Base-by-base conservation (phyloP, 2,888 invertebrate genomes). In the Lycophotia porphyrea region DNA sequence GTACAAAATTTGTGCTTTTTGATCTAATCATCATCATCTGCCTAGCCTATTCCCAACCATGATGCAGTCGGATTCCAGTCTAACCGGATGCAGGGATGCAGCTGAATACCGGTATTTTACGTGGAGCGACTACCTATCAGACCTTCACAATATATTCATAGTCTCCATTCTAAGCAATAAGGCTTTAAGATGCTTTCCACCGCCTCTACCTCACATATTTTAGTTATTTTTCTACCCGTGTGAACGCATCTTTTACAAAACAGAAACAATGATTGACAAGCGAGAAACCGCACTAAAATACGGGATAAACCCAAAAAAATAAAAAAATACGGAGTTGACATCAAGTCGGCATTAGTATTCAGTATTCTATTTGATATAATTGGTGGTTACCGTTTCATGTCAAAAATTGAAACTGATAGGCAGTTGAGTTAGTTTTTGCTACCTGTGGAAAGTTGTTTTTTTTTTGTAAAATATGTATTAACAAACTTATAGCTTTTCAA, bases 241-340 rank as follows among this genome's bases (percentile, higher is more conserved):
- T 63, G 8, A 39, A 39, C n/a, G n/a, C n/a, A 39, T 42, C 18
- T 39, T 49, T 66, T 66, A n/a, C 1, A 27, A 24, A 55, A 61
- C 42, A n/a, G 21, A 15, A 55, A 64, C 72, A 73, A 84, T 84
- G 84, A 87, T 78, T 88, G 88, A 88, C 87, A 88, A 78, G 64
- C 82, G 74, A 80, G 74, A 80, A 84, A 80, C 82, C 82, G 44
- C 71, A 78, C 44, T 60, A 34, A n/a, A 71, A 34, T n/a, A 27
- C 21, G 63, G 63, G 39, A 34, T 18, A 15, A 27, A 67, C 21
- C 36, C 34, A 64, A 66, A 71, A 64, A 71, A 60, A 52, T 61
- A 0, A 61, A 61, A 42, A 79, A 18, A 34, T 9, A 39, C 15
- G 5, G 8, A 44, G 67, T 47, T 67, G n/a, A 60, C 52, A 34